phyloP scores from a whole-genome alignment of 2,888 invertebrate species.

The Ichneumoninae sp. region DNA sequence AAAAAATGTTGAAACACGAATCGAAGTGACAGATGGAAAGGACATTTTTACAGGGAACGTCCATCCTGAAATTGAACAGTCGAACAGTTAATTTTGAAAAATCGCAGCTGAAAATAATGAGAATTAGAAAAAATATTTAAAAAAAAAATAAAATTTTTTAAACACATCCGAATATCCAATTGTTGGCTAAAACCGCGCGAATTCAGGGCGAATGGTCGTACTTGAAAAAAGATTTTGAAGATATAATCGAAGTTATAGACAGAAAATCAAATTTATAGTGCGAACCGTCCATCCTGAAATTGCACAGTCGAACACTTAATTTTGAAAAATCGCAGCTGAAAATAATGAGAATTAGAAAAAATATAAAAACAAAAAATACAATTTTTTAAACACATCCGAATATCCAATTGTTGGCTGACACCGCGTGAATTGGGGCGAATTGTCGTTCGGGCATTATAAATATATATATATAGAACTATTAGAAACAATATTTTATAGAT shows the following conservation, averaged over 20 bases:
- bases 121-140: background rate
- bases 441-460: background rate
- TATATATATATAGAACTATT: background rate
- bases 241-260: no score
- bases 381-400: background rate
- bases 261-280: background rate
- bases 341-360: background rate
- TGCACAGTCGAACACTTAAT: background rate
- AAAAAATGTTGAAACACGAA: no score
- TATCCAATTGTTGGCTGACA: background rate
- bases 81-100: slow-evolving; percentile 26
- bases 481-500: slow-evolving; percentile 28
- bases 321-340: slow-evolving; percentile 14
- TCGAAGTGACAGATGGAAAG: no score
- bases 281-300: slow-evolving; percentile 5
- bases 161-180: background rate
- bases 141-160: background rate
- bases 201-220: background rate
- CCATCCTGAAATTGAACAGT: background rate
- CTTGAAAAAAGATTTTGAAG: no score
- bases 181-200: background rate
- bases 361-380: background rate
- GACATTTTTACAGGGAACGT: slow-evolving; percentile 2
- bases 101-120: background rate
- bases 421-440: background rate